Evolutionary conservation across 2,888 invertebrate genomes (phyloP).

Genomic region (Phyllotreta striolata): DNA sequence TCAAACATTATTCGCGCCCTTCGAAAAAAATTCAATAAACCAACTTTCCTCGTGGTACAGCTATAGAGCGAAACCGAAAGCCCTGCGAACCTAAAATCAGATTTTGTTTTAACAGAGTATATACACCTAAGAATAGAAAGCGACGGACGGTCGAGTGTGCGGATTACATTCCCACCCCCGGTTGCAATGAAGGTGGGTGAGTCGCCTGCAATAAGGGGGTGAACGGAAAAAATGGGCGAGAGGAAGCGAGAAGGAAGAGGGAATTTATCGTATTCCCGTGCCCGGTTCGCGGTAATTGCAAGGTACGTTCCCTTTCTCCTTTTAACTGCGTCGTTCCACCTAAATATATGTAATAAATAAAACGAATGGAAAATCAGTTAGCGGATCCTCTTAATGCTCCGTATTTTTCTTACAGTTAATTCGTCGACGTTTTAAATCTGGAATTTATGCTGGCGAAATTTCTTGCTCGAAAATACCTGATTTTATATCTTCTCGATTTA

Average conservation of each 20-base stretch:
- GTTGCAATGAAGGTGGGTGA: conserved; percentile 37
- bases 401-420: conserved; percentile 19
- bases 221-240: conserved; percentile 32
- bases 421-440: conserved; percentile 8
- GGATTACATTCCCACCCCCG: conserved; percentile 36
- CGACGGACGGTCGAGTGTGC: conserved; percentile 26
- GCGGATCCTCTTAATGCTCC: conserved; percentile 27
- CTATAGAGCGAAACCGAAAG: not conserved
- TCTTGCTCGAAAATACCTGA: too few relatives aligned
- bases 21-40: not conserved
- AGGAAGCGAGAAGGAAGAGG: conserved; percentile 34
- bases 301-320: conserved; percentile 34
- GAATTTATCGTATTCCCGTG: conserved; percentile 37
- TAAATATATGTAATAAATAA: conserved; percentile 37
- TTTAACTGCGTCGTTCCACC: conserved; percentile 32
- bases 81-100: conserved; percentile 19
- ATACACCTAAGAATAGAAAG: conserved; percentile 15
- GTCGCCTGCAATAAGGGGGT: conserved; percentile 34
- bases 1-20: not conserved
- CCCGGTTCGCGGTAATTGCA: conserved; percentile 36
- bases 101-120: conserved; percentile 21
- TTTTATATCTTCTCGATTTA: too few relatives aligned
- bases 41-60: conserved; percentile 4
- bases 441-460: too few relatives aligned
- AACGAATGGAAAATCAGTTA: conserved; percentile 34